These are phyloP conservation scores for Pristionchus arcanus DNA, from an alignment of 2,888 invertebrate species.

Conservation along the genomic window DNA sequence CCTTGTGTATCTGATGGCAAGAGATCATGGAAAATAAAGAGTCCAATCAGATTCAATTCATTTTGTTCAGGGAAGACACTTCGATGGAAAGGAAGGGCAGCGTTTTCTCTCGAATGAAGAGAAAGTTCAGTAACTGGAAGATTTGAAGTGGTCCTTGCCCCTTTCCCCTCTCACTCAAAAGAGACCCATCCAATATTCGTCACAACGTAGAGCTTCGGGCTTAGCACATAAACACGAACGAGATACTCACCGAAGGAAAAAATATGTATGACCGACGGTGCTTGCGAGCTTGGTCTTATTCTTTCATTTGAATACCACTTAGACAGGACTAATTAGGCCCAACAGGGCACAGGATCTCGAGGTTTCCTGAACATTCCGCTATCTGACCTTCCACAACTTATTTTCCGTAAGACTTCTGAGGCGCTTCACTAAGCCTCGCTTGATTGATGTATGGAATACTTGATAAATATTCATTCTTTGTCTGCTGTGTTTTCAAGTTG, in stretches of 20 bases:
- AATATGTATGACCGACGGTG: neutral
- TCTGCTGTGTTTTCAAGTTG: neutral
- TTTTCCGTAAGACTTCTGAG: neutral
- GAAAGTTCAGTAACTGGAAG: constrained; percentile 64
- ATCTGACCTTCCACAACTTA: constrained; percentile 14
- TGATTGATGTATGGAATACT: constrained; percentile 34
- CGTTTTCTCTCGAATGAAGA: constrained; percentile 63
- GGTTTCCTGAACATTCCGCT: neutral
- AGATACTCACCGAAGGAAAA: neutral
- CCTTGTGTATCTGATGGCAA: too few species aligned
- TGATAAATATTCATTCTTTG: neutral
- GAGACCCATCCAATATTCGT: neutral
- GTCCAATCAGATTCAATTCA: neutral
- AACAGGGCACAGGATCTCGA: neutral
- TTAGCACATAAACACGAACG: constrained; percentile 36
- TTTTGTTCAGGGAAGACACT: constrained; percentile 32
- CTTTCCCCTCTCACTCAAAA: neutral
- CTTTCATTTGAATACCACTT: neutral
- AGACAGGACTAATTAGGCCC: neutral
- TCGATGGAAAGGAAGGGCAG: constrained; percentile 55
- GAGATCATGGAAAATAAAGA: neutral
- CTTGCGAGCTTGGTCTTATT: constrained; percentile 4
- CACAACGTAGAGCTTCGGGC: constrained; percentile 43
- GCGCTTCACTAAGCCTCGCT: neutral
- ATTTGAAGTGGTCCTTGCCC: constrained; percentile 45